phyloP scores from a whole-genome alignment of 2,797 vertebrate genomes.

The Menidia menidia region DNA sequence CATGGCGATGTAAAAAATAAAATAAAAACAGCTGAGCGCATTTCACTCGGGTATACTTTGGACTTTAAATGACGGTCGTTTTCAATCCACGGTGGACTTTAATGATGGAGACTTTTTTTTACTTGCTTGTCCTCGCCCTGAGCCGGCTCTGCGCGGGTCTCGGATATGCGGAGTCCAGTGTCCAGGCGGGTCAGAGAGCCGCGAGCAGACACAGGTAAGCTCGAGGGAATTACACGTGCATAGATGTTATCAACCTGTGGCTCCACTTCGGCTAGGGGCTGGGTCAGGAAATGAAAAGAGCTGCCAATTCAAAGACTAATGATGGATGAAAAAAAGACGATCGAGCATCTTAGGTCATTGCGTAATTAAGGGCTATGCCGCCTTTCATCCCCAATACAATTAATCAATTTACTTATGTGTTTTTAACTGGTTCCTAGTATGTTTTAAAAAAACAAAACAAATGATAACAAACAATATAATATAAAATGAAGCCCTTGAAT shows the following conservation, averaged over 20 bases:
- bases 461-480: too few species aligned
- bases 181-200: constrained; percentile 70
- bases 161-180: constrained; percentile 62
- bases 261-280: background rate
- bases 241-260: background rate
- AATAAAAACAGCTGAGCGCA: background rate
- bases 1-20: constrained; percentile 25
- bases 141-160: constrained; percentile 49
- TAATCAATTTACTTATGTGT: background rate
- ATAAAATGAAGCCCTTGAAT: too few species aligned
- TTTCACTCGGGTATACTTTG: constrained; percentile 14
- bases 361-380: background rate
- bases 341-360: background rate
- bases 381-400: background rate
- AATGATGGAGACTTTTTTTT: constrained; percentile 62
- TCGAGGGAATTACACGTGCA: background rate
- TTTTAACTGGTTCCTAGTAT: too few species aligned
- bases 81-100: background rate
- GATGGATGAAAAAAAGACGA: background rate
- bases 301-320: background rate
- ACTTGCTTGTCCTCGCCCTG: constrained; percentile 52
- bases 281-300: background rate
- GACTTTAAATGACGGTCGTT: constrained; percentile 27
- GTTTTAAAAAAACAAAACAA: too few species aligned
- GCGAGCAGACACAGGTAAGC: constrained; percentile 84